Evolutionary conservation across 2,113 vertebrate genomes (phyloP).

Genomic region (Pedionomus torquatus): DNA sequence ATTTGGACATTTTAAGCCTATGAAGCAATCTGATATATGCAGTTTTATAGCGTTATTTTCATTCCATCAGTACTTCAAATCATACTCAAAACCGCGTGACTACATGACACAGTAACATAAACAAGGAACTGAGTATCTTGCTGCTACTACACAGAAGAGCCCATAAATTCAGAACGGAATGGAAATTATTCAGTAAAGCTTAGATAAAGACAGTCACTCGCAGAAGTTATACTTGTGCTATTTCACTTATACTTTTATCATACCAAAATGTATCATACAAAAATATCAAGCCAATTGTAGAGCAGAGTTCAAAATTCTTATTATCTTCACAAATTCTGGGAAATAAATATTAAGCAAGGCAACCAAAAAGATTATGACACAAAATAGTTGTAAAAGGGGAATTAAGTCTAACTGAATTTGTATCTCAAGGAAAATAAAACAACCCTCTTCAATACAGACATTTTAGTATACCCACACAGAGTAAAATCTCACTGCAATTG

Average conservation of each 20-base stretch:
- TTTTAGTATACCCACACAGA: background rate
- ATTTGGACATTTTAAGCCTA: background rate
- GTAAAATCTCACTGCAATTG: background rate
- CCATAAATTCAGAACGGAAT: background rate
- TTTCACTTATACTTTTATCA: background rate
- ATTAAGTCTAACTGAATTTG: background rate
- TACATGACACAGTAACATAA: background rate
- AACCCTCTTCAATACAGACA: background rate
- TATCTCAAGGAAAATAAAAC: background rate
- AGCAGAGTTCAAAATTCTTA: background rate
- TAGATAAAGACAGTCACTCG: background rate
- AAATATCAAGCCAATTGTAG: background rate
- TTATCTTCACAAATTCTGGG: too few relatives aligned
- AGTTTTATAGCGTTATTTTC: background rate
- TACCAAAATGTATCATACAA: background rate
- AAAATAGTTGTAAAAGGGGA: background rate
- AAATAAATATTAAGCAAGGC: background rate
- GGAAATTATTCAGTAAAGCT: background rate
- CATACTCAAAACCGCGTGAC: background rate
- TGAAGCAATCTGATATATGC: background rate
- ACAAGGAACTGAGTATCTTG: background rate
- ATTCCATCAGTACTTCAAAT: background rate
- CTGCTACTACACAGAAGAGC: background rate
- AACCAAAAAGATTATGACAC: background rate
- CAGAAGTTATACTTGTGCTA: background rate